Percentiles rank a stretch among this genome's conserved stretches.
Conservation (phyloP, 2,888 invertebrate species). For the Fragum fragum region DNA sequence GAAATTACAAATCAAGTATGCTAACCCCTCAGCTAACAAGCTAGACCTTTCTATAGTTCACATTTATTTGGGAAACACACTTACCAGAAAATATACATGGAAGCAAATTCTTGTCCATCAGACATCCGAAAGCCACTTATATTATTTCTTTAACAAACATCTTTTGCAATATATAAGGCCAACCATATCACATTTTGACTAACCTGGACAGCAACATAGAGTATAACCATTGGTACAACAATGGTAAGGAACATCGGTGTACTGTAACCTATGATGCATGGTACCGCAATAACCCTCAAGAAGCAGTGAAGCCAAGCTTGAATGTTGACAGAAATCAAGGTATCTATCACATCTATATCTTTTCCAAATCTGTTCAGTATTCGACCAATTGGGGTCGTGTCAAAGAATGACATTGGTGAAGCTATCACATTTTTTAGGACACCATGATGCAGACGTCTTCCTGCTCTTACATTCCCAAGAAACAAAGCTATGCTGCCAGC, state of each 20-base stretch:
- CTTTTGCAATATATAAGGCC: too few species aligned
- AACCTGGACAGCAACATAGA: constrained; percentile 84
- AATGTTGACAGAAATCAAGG: constrained; percentile 72
- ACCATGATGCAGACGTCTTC: constrained; percentile 72
- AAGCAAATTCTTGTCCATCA: too few species aligned
- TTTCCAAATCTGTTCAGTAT: constrained; percentile 83
- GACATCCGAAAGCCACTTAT: too few species aligned
- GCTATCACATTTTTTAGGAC: constrained; percentile 76
- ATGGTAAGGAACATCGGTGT: constrained; percentile 79
- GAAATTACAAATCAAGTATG: too few species aligned
- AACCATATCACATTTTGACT: constrained; percentile 24
- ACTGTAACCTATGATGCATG: constrained; percentile 78
- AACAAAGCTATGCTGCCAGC: constrained; percentile 57
- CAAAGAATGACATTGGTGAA: constrained; percentile 84
- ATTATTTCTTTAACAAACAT: too few species aligned
- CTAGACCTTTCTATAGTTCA: too few species aligned
- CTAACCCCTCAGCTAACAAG: too few species aligned
- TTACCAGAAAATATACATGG: too few species aligned
- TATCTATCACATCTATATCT: constrained; percentile 83
- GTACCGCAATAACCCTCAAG: constrained; percentile 70
- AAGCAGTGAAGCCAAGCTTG: constrained; percentile 74
- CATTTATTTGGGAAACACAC: too few species aligned
- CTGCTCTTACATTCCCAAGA: constrained; percentile 68
- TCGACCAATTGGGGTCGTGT: constrained; percentile 82
- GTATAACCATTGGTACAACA: constrained; percentile 76